Percentiles rank a stretch among this genome's conserved stretches.
Conservation (phyloP, 2,888 invertebrate genomes). For the Lysandra coridon region DNA sequence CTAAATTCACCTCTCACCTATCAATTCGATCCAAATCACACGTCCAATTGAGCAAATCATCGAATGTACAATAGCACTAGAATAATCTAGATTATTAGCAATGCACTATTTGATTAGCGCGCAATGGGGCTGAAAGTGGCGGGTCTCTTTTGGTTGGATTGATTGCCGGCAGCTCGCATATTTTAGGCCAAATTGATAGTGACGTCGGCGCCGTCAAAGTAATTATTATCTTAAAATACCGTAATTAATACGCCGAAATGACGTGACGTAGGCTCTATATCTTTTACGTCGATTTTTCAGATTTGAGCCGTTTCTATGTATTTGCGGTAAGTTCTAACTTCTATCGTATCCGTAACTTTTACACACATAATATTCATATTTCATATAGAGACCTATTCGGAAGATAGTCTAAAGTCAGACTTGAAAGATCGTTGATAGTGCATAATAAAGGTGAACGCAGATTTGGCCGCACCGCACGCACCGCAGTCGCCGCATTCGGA, state of each 20-base stretch:
- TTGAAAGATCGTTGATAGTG: too few species aligned
- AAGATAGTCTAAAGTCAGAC: too few species aligned
- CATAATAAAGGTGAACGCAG: too few species aligned
- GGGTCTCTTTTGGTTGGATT: conserved; percentile 73
- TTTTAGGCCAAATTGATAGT: conserved; percentile 73
- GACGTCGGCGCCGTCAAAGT: conserved; percentile 44
- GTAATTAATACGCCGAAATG: conserved; percentile 29
- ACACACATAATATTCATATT: too few species aligned
- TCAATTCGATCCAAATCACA: conserved; percentile 4
- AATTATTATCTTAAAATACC: conserved; percentile 37
- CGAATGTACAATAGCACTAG: conserved; percentile 18
- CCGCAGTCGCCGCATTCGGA: too few species aligned
- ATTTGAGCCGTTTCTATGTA: too few species aligned
- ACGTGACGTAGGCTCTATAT: not conserved
- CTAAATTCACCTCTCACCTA: not conserved
- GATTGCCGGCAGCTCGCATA: conserved; percentile 67
- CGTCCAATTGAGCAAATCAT: conserved; percentile 13
- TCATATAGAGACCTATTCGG: too few species aligned
- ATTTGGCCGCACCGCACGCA: too few species aligned
- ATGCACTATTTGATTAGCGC: conserved; percentile 62
- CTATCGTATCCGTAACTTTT: too few species aligned
- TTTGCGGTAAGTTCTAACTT: too few species aligned
- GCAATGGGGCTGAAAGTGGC: conserved; percentile 71
- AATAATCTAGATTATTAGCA: conserved; percentile 30
- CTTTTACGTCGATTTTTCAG: too few species aligned